phyloP scores from a whole-genome alignment of 2,797 vertebrate species.

The Eospalax fontanierii region DNA sequence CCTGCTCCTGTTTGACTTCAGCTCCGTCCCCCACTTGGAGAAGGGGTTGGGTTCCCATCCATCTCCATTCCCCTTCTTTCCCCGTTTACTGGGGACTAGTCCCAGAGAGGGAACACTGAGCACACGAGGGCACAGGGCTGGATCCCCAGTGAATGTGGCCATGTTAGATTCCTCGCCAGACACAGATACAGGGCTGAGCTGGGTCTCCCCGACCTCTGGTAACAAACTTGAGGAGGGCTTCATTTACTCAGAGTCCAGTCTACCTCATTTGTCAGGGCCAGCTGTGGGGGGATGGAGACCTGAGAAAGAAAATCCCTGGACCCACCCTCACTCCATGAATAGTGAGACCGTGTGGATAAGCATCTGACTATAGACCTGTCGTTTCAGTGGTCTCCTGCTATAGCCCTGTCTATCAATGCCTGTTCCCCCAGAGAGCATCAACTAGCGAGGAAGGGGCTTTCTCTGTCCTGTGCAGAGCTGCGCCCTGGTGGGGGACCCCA shows the following conservation, averaged over 20 bases:
- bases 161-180: background rate
- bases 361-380: fast-evolving
- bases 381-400: background rate
- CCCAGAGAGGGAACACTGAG: background rate
- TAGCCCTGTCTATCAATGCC: background rate
- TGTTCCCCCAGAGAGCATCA: background rate
- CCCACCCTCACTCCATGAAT: fast-evolving
- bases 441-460: background rate
- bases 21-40: background rate
- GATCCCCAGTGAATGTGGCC: no score
- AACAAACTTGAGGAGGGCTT: background rate
- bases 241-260: background rate
- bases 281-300: background rate
- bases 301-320: background rate
- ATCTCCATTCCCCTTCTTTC: background rate
- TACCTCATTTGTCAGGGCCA: fast-evolving
- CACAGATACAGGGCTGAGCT: background rate
- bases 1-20: background rate
- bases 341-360: background rate
- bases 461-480: background rate
- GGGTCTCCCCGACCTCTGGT: no score
- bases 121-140: background rate
- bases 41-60: background rate
- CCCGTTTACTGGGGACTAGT: background rate
- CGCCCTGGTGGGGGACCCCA: fast-evolving